phyloP scores from a whole-genome alignment of 2,888 invertebrate species.

The Graphium colonna region DNA sequence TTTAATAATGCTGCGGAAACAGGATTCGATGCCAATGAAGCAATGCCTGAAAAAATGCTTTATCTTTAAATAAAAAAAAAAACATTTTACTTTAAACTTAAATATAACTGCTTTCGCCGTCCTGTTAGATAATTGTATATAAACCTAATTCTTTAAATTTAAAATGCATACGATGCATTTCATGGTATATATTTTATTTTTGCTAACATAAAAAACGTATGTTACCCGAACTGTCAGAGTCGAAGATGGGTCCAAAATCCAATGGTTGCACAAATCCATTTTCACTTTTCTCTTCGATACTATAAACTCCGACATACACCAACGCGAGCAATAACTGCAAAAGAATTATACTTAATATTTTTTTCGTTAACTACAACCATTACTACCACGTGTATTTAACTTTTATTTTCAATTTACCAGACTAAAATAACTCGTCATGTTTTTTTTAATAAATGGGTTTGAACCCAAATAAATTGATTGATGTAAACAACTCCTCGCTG shows the following conservation, averaged over 20 bases:
- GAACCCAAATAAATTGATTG: conserved; percentile 55
- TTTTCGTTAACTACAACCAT: too few relatives aligned
- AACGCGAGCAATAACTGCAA: conserved; percentile 70
- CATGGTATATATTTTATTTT: too few relatives aligned
- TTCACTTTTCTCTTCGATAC: conserved; percentile 47
- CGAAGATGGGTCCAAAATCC: conserved; percentile 78
- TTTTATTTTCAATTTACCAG: conserved; percentile 46
- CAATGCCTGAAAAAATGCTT: conserved; percentile 60
- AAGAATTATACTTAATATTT: conserved; percentile 27
- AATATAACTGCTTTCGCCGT: background rate
- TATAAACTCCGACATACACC: conserved; percentile 59
- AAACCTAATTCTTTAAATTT: too few relatives aligned
- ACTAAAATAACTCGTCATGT: conserved; percentile 57
- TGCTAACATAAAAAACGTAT: conserved; percentile 11
- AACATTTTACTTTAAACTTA: background rate
- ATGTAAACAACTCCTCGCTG: conserved; percentile 47
- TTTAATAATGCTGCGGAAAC: conserved; percentile 63
- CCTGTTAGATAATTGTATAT: too few relatives aligned
- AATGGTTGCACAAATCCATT: conserved; percentile 74
- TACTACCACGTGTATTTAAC: too few relatives aligned
- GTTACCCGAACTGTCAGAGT: conserved; percentile 60
- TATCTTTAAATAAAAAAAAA: conserved; percentile 3
- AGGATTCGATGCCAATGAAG: conserved; percentile 69
- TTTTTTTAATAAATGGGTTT: conserved; percentile 51
- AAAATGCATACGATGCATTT: too few relatives aligned